phyloP scores from a whole-genome alignment of 2,113 vertebrate genomes.

The Numenius arquata region DNA sequence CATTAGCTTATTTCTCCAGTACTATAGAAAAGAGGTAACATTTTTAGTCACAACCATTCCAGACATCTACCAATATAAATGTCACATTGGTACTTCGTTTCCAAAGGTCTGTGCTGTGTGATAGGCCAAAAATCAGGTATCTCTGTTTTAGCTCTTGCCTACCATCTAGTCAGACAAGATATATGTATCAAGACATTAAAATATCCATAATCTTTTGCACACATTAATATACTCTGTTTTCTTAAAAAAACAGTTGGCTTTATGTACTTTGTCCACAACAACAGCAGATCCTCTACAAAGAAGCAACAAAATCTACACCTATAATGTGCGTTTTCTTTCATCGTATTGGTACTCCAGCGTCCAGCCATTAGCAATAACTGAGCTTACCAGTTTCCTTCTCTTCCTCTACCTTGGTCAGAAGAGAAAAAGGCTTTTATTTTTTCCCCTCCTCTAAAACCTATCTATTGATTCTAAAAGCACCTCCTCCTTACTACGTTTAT shows the following conservation, averaged over 20 bases:
- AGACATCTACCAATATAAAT: not conserved
- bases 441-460: not conserved
- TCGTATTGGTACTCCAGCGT: not conserved
- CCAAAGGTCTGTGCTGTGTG: not conserved
- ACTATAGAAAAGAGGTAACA: rapidly evolving
- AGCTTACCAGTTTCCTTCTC: not conserved
- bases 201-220: not conserved
- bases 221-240: not conserved
- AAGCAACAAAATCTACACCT: not conserved
- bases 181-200: not conserved
- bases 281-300: not conserved
- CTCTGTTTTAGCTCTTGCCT: not conserved
- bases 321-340: not conserved
- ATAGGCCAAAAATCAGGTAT: not conserved
- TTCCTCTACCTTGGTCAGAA: not conserved
- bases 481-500: not conserved
- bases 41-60: not conserved
- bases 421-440: not conserved
- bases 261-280: not conserved
- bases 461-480: not conserved
- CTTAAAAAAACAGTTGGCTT: not conserved
- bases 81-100: not conserved
- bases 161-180: not conserved
- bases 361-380: not conserved
- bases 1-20: not conserved